A percentile compares a stretch with the other conserved stretches of the same genome.
Conservation (phyloP, 1,140 invertebrate genomes). For the Papilio machaon region DNA sequence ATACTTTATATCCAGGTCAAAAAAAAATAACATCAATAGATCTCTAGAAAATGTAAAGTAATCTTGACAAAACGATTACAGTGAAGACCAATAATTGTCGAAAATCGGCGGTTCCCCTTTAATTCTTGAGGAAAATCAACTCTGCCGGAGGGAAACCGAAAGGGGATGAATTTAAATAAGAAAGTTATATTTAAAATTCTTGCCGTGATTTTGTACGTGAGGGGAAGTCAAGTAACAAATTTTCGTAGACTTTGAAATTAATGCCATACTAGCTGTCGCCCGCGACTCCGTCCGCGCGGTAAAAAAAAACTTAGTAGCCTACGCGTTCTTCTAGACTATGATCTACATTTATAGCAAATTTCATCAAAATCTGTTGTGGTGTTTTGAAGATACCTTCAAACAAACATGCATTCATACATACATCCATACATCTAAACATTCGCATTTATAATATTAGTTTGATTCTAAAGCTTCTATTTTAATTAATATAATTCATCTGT, state of each 20-base stretch:
- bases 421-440: too few species aligned
- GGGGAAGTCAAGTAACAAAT: neutral
- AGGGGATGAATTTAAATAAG: slow-evolving; percentile 20
- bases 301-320: too few species aligned
- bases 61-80: neutral
- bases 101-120: neutral
- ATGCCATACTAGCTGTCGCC: neutral
- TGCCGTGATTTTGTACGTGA: neutral
- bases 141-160: neutral
- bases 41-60: neutral
- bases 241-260: neutral
- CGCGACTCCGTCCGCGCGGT: too few species aligned
- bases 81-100: neutral
- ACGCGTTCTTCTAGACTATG: too few species aligned
- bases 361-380: too few species aligned
- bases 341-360: too few species aligned
- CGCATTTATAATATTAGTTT: too few species aligned
- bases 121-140: neutral
- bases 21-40: neutral
- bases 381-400: too few species aligned
- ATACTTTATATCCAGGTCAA: neutral
- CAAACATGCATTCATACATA: too few species aligned
- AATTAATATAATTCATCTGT: too few species aligned
- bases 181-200: slow-evolving; percentile 5
- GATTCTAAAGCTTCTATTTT: too few species aligned